Conservation (phyloP, 2,888 invertebrate genomes). For the Chaetogeoica ovagalla region DNA sequence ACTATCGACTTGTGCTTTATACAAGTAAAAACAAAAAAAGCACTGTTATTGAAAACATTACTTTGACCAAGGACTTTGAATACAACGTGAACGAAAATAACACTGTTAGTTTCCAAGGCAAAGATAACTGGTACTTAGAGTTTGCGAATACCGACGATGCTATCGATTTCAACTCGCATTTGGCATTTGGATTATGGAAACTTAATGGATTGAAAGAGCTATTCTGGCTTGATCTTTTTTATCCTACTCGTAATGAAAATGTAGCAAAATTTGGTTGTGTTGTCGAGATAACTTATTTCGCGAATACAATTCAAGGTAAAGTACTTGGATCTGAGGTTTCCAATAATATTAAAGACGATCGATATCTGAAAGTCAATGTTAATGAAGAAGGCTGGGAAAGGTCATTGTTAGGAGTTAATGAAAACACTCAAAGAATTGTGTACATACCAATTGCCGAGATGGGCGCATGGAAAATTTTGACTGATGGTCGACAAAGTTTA, state of each 20-base stretch:
- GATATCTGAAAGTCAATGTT: constrained; percentile 17
- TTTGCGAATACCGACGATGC: constrained; percentile 30
- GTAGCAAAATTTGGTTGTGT: constrained; percentile 27
- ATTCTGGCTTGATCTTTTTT: constrained; percentile 41
- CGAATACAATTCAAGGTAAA: constrained; percentile 20
- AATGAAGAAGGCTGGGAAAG: constrained; percentile 32
- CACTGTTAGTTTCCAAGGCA: not conserved
- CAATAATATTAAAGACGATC: constrained; percentile 28
- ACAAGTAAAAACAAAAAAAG: constrained; percentile 1
- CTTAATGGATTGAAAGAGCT: constrained; percentile 25
- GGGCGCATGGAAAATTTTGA: constrained; percentile 47
- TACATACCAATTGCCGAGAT: constrained; percentile 28
- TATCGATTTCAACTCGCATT: constrained; percentile 21
- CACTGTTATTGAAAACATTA: constrained; percentile 10
- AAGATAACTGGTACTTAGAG: constrained; percentile 8
- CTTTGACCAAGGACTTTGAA: constrained; percentile 19
- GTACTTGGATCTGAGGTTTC: constrained; percentile 34
- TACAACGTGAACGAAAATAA: constrained; percentile 30
- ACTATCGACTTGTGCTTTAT: constrained; percentile 38
- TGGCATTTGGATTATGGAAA: constrained; percentile 37
- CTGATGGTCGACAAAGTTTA: constrained; percentile 36
- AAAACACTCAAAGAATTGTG: constrained; percentile 13
- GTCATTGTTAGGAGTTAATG: constrained; percentile 28
- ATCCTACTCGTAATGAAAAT: constrained; percentile 10
- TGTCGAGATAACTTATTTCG: constrained; percentile 17